Evolutionary conservation across 2,888 invertebrate species (phyloP).

Genomic region (Incurvaria masculella): DNA sequence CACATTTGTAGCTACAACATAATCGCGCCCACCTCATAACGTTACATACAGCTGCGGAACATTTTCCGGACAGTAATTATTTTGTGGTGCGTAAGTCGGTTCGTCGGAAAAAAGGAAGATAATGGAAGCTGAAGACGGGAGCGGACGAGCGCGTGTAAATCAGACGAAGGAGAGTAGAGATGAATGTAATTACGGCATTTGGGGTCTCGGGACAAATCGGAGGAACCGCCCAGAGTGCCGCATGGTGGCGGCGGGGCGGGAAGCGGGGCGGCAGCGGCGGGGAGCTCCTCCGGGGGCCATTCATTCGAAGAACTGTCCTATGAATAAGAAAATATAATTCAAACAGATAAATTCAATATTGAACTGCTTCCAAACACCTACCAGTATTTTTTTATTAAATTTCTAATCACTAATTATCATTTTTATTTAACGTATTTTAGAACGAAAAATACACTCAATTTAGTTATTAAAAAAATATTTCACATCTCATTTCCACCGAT

Average conservation of each 20-base stretch:
- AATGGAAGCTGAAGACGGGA: slow-evolving; percentile 34
- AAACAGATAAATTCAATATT: no score
- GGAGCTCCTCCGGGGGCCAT: slow-evolving; percentile 20
- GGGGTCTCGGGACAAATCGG: slow-evolving; percentile 33
- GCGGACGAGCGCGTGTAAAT: slow-evolving; percentile 32
- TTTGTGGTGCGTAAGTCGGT: slow-evolving; percentile 54
- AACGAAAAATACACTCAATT: no score
- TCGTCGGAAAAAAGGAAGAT: slow-evolving; percentile 39
- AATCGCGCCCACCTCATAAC: no score
- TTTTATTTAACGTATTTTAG: no score
- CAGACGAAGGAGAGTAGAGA: slow-evolving; percentile 40
- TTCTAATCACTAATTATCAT: no score
- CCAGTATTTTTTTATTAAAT: no score
- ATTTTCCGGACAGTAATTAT: slow-evolving; percentile 58
- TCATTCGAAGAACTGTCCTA: no score
- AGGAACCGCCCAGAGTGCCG: slow-evolving; percentile 15
- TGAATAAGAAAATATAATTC: no score
- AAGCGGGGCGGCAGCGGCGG: background rate
- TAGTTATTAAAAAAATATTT: no score
- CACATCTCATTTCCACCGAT: no score
- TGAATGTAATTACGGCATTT: slow-evolving; percentile 35
- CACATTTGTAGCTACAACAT: no score
- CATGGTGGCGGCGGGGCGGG: slow-evolving; percentile 14
- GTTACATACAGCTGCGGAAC: slow-evolving; percentile 54
- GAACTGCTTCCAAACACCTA: no score